Base-by-base conservation (phyloP, 2,888 invertebrate genomes). In the Cryptocephalus moraei region DNA sequence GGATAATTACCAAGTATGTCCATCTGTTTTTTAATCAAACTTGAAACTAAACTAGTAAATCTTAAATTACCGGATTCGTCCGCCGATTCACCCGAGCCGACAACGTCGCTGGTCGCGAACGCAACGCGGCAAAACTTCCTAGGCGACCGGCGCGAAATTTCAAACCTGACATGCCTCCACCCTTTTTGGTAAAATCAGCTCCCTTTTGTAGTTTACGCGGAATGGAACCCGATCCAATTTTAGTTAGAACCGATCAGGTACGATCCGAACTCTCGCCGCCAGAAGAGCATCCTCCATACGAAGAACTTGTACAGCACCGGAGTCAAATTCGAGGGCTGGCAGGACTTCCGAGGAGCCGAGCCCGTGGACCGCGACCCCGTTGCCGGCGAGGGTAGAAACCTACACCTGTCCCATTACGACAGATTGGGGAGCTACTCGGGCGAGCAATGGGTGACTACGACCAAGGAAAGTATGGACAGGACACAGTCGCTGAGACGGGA, bases 341-440 rank as follows among this genome's bases (percentile, higher is more conserved):
- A 33, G 9, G 32, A 32, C 9, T 33, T 22, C 13, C 14, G 31
- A 32, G 13, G 14, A 6, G 13, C 33, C 14, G 11, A 34, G 31
- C 43, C 43, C 9, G 13, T 43, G 13, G 43, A 43, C 31, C 14
- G 14, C 36, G 43, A 43, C 36, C 43, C 43, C 36, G 14, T 12
- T 13, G 12, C 14, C n/a, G 11, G 9, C 9, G 34, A 34, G 2
- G 12, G 12, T 34, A 12, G 11, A 1, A 43, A 43, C 11, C 43
- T 34, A 4, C 36, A 34, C 36, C 32, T 33, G 13, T 43, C 43
- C 14, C 43, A 43, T 33, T 43, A 43, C 12, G 36, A 43, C 32
- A 12, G 34, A 11, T 34, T 43, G 12, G 43, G 43, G 10, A n/a
- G 34, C 31, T 32, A 42, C 4, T 9, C 8, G 9, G 43, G 34